Conservation (phyloP, 2,113 vertebrate genomes). For the Mus pahari region DNA sequence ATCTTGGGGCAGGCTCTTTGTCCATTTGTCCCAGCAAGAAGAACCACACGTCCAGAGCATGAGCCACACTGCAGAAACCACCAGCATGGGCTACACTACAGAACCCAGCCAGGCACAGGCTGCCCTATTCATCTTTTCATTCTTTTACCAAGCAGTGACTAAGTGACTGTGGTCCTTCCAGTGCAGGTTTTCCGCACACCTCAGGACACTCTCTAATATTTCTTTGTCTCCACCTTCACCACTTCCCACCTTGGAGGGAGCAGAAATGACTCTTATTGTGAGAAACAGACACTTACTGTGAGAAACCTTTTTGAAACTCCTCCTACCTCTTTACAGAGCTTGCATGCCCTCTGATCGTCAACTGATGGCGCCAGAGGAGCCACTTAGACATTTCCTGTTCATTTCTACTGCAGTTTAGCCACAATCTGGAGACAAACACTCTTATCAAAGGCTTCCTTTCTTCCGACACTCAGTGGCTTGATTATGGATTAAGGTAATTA, state of each 20-base stretch:
- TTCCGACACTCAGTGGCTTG: conserved; percentile 20
- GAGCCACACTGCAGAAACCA: not conserved
- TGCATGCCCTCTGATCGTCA: not conserved
- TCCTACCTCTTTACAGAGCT: not conserved
- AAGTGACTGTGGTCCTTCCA: not conserved
- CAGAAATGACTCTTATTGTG: not conserved
- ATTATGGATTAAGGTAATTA: conserved; percentile 66
- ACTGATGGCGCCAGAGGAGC: not conserved
- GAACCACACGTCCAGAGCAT: not conserved
- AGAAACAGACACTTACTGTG: not conserved
- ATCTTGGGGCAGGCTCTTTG: not conserved
- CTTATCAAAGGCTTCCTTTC: conserved; percentile 31
- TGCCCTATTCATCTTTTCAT: not conserved
- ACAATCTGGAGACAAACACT: conserved; percentile 4
- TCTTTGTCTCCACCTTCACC: not conserved
- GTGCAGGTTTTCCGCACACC: not conserved
- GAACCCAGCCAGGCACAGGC: not conserved
- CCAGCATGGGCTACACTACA: too few relatives aligned
- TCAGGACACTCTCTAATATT: not conserved
- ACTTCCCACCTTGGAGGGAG: not conserved
- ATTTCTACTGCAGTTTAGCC: not conserved
- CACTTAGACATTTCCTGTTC: conserved; percentile 15
- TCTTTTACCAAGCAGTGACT: not conserved
- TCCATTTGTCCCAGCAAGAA: not conserved
- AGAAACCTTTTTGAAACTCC: not conserved